phyloP scores from a whole-genome alignment of 2,888 invertebrate genomes.

The Leucophenga montana region DNA sequence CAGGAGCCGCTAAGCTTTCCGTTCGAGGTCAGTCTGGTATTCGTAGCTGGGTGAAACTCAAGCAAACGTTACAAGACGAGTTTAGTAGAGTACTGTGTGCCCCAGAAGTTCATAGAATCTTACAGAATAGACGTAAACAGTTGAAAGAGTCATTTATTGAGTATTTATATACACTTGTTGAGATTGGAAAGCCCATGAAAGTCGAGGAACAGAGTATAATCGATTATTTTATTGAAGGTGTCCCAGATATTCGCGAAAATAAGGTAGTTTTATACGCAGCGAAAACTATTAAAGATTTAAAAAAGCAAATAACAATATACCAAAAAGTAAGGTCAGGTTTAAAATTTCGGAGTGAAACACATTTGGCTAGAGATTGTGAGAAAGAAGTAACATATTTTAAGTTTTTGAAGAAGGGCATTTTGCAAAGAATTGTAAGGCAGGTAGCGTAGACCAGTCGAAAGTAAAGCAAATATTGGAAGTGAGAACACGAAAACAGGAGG shows the following conservation, averaged over 20 bases:
- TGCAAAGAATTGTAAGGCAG: no score
- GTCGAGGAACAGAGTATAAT: no score
- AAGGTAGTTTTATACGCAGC: background rate
- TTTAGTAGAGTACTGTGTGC: background rate
- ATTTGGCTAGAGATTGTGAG: background rate
- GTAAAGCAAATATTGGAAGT: no score
- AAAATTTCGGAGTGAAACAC: background rate
- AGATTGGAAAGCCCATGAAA: background rate
- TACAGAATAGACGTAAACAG: no score
- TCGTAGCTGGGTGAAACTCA: background rate
- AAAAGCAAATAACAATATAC: background rate
- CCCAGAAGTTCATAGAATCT: no score
- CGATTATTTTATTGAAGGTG: no score
- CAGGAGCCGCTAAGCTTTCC: slow-evolving; percentile 1
- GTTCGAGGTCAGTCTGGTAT: background rate
- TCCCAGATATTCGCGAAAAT: background rate
- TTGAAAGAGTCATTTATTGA: background rate
- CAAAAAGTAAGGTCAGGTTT: background rate
- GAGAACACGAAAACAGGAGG: no score
- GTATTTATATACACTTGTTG: background rate
- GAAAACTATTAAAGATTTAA: background rate
- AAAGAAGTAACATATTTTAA: no score
- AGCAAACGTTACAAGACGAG: background rate
- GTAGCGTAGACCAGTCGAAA: no score
- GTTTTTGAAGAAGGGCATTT: slow-evolving; percentile 1